These are phyloP conservation scores for Lasioglossum vierecki DNA, from an alignment of 2,888 invertebrate genomes.

Conservation along the genomic window DNA sequence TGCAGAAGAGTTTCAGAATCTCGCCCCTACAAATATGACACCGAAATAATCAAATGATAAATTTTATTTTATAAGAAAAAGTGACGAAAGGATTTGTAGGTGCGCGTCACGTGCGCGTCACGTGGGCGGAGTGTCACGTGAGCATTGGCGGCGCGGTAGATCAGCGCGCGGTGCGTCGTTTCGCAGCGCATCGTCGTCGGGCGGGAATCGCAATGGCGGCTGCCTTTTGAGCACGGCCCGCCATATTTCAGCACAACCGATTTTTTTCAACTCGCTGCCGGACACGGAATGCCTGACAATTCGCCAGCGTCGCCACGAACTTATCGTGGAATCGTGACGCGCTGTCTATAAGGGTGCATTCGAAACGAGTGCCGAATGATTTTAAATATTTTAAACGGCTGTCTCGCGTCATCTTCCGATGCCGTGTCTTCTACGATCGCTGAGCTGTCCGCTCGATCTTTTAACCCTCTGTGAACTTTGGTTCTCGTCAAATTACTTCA, in stretches of 20 bases:
- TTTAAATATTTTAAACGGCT: slow-evolving; percentile 39
- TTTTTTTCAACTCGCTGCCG: slow-evolving; percentile 61
- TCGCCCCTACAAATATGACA: too few relatives aligned
- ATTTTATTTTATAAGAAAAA: too few relatives aligned
- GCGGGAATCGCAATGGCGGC: slow-evolving; percentile 66
- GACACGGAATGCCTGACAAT: slow-evolving; percentile 72
- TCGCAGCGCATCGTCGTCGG: slow-evolving; percentile 30
- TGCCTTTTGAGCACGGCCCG: slow-evolving; percentile 66
- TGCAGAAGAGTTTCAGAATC: too few relatives aligned
- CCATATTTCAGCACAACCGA: slow-evolving; percentile 70
- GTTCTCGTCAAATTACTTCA: background rate
- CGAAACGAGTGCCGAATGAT: slow-evolving; percentile 41
- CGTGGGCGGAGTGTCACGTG: slow-evolving; percentile 53
- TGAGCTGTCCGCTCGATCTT: background rate
- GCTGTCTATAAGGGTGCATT: slow-evolving; percentile 51
- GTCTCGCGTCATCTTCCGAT: slow-evolving; percentile 26
- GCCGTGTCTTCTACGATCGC: background rate
- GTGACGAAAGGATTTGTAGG: background rate
- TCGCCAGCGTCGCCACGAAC: slow-evolving; percentile 25
- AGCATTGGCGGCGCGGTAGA: slow-evolving; percentile 48
- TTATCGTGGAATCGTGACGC: slow-evolving; percentile 48
- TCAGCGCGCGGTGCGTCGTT: slow-evolving; percentile 42
- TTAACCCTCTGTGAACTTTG: background rate
- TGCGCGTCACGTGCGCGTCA: slow-evolving; percentile 57
- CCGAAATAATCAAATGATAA: too few relatives aligned